phyloP scores from a whole-genome alignment of 2,113 vertebrate genomes.

The Alces alces region DNA sequence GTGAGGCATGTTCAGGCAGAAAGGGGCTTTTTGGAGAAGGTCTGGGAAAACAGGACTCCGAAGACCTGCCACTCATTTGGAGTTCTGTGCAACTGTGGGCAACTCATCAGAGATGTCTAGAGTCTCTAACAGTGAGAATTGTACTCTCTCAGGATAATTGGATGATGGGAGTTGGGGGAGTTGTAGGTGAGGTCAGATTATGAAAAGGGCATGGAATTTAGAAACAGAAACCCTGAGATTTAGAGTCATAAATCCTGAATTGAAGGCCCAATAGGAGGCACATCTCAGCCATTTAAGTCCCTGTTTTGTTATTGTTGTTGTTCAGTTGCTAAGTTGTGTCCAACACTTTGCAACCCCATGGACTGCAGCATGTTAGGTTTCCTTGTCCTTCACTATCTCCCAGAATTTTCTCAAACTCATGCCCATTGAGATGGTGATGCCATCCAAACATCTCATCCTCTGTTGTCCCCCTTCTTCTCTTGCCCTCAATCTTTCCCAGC shows the following conservation, averaged over 20 bases:
- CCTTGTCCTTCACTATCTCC: background rate
- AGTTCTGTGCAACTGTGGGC: background rate
- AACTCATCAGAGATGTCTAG: background rate
- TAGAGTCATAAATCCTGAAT: background rate
- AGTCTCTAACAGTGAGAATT: background rate
- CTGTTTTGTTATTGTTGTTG: background rate
- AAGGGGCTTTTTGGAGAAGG: background rate
- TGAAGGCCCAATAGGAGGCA: background rate
- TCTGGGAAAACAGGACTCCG: background rate
- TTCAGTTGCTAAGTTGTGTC: background rate
- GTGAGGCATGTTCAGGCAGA: constrained; percentile 39
- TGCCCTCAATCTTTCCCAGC: background rate
- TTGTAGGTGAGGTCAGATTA: background rate
- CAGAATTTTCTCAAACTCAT: background rate
- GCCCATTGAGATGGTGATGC: background rate
- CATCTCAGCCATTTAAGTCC: background rate
- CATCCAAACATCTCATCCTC: background rate
- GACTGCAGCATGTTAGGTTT: background rate
- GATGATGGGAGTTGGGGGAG: background rate
- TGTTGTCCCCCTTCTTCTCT: background rate
- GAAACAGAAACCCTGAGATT: background rate
- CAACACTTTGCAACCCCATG: background rate
- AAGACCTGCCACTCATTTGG: background rate
- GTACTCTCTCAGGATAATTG: background rate
- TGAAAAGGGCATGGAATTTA: background rate